phyloP scores from a whole-genome alignment of 2,797 vertebrate genomes.

The Fundulus diaphanus region DNA sequence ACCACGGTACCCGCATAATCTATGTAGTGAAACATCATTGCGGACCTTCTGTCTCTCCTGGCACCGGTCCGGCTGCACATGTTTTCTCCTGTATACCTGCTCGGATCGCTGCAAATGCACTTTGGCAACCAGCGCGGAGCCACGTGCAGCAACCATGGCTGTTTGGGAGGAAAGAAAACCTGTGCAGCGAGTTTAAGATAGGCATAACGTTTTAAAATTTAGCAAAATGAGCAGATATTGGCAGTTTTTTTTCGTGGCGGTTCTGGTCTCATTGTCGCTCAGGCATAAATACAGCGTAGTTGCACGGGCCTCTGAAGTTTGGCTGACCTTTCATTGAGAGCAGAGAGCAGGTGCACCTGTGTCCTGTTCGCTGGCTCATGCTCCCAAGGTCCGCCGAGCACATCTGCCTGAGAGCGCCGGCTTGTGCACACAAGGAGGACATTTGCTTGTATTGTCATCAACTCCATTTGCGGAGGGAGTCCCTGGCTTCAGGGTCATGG shows the following conservation, averaged over 20 bases:
- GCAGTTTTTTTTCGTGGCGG: not conserved
- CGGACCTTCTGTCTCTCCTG: constrained; percentile 80
- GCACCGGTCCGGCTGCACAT: constrained; percentile 77
- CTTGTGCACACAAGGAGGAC: constrained; percentile 72
- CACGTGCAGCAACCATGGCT: constrained; percentile 67
- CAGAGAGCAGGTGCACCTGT: constrained; percentile 79
- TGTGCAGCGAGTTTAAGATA: no score
- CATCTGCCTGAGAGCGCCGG: constrained; percentile 75
- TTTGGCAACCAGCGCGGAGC: constrained; percentile 67
- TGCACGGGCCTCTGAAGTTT: constrained; percentile 63
- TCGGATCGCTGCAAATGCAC: constrained; percentile 73
- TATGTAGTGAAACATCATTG: constrained; percentile 82
- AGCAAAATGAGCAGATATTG: no score
- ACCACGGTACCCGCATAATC: constrained; percentile 78
- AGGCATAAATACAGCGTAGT: constrained; percentile 45
- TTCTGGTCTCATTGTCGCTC: constrained; percentile 24
- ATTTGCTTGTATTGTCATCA: constrained; percentile 76
- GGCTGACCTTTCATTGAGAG: constrained; percentile 76
- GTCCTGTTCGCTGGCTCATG: constrained; percentile 74
- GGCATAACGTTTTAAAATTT: no score
- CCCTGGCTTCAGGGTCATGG: constrained; percentile 60
- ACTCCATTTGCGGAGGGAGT: constrained; percentile 60
- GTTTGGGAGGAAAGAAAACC: constrained; percentile 43
- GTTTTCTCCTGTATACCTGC: constrained; percentile 82
- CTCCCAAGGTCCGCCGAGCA: constrained; percentile 74